Conservation (phyloP, 2,113 vertebrate species). For the Podocnemis expansa region DNA sequence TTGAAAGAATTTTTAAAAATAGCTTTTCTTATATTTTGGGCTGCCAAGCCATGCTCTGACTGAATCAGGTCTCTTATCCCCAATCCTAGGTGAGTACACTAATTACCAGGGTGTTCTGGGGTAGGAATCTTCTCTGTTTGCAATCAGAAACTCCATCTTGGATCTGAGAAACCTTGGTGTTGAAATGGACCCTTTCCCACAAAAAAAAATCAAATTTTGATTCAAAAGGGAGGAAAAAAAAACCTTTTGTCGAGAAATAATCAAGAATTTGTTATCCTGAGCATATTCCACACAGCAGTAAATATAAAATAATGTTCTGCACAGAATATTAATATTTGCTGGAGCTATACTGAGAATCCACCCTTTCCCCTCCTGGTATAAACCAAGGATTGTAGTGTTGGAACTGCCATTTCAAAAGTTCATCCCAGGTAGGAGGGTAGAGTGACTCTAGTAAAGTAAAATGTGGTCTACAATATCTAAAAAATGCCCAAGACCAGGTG, state of each 20-base stretch:
- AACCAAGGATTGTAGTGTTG: neutral
- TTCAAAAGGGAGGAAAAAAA: neutral
- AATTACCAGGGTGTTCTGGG: neutral
- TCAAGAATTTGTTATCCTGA: neutral
- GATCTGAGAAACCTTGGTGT: neutral
- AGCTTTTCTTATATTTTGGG: no score
- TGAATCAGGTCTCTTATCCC: neutral
- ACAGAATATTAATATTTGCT: neutral
- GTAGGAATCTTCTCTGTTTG: neutral
- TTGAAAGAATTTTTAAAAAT: no score
- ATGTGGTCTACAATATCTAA: neutral
- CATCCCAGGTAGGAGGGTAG: neutral
- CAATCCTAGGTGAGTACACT: neutral
- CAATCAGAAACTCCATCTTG: neutral
- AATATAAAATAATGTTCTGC: neutral
- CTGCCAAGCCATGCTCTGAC: no score
- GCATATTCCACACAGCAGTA: neutral
- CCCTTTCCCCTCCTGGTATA: neutral
- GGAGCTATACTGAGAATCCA: neutral
- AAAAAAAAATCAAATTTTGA: neutral
- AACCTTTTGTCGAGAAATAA: neutral
- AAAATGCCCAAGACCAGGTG: slow-evolving; percentile 6
- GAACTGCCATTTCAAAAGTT: neutral
- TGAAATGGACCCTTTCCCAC: neutral
- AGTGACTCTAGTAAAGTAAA: neutral